These are phyloP conservation scores for Pollenia griseotomentosa DNA, from an alignment of 2,888 invertebrate genomes.

Conservation along the genomic window DNA sequence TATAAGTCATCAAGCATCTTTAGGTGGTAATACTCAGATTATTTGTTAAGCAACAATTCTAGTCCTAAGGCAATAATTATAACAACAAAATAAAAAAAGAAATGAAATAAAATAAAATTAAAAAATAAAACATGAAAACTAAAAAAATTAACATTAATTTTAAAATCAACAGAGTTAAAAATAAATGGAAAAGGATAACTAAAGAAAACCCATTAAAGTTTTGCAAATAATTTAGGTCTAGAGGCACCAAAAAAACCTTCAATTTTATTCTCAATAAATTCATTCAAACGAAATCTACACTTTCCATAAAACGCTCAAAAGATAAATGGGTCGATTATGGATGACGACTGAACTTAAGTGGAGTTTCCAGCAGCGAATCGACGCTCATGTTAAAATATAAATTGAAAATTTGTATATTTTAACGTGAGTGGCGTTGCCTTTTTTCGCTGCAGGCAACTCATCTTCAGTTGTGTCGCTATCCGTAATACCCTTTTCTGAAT, in stretches of 20 bases:
- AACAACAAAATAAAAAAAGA: constrained; percentile 33
- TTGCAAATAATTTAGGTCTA: not conserved
- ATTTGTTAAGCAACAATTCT: constrained; percentile 72
- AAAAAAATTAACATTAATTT: constrained; percentile 57
- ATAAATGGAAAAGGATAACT: constrained; percentile 21
- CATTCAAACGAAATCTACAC: not conserved
- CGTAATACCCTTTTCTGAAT: too few relatives aligned
- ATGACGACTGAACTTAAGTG: too few relatives aligned
- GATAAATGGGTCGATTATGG: too few relatives aligned
- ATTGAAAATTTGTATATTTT: too few relatives aligned
- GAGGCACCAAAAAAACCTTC: not conserved
- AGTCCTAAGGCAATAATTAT: constrained; percentile 72
- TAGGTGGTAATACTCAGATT: constrained; percentile 70
- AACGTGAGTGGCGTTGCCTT: too few relatives aligned
- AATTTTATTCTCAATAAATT: constrained; percentile 11
- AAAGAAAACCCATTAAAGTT: not conserved
- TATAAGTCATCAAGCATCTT: constrained; percentile 69
- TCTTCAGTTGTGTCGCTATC: too few relatives aligned
- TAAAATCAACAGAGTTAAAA: constrained; percentile 9
- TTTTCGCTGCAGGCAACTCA: too few relatives aligned
- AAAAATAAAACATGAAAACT: constrained; percentile 26
- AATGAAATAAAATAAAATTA: constrained; percentile 25
- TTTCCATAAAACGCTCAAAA: too few relatives aligned
- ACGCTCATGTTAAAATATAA: too few relatives aligned
- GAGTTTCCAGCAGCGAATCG: too few relatives aligned